These are phyloP conservation scores for Drosophila crucigera DNA, from an alignment of 2,888 invertebrate species.

Conservation along the genomic window DNA sequence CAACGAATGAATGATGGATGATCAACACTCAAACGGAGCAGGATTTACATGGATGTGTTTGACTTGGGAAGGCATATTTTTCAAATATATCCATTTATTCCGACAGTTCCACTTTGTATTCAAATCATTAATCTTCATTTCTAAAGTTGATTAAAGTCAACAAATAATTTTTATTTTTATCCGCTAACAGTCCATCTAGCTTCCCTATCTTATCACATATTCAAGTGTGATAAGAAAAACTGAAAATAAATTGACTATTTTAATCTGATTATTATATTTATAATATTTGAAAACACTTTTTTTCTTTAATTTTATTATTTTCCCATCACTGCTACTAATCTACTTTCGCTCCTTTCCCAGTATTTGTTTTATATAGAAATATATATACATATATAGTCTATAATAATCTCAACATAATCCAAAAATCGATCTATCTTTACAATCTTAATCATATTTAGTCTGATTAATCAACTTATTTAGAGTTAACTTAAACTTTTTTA, in stretches of 20 bases:
- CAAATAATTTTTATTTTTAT: not conserved
- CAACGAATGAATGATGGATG: slow-evolving; percentile 12
- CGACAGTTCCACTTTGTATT: not conserved
- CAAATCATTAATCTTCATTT: not conserved
- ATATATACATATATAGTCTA: not conserved
- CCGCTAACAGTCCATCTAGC: too few relatives aligned
- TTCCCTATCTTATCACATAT: not conserved
- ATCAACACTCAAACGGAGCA: not conserved
- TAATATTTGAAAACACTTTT: not conserved
- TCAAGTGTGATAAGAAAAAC: not conserved
- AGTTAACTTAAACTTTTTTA: not conserved
- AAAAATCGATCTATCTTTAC: not conserved
- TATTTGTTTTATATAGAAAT: not conserved
- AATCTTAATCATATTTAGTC: not conserved
- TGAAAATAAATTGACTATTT: not conserved
- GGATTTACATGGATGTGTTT: not conserved
- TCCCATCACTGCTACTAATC: not conserved
- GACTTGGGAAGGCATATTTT: not conserved
- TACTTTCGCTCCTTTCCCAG: not conserved
- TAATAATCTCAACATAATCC: not conserved
- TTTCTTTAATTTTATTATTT: not conserved
- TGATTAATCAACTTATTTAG: not conserved
- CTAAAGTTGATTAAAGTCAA: not conserved
- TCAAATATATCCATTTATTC: not conserved
- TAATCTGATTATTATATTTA: not conserved